phyloP scores from a whole-genome alignment of 2,888 invertebrate species.

The Schrankia costaestrigalis region DNA sequence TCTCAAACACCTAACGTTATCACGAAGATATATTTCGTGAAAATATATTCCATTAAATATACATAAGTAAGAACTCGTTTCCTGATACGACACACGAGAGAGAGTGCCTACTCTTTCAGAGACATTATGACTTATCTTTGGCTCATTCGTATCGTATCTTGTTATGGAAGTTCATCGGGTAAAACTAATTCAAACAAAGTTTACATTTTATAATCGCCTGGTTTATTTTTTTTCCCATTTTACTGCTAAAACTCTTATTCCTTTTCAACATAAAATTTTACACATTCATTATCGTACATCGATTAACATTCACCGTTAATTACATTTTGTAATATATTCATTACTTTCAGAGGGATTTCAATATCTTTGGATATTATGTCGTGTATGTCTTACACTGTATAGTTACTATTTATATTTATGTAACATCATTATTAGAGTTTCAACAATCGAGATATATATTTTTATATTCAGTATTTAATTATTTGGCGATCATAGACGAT shows the following conservation, averaged over 20 bases:
- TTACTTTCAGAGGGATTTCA: constrained; percentile 46
- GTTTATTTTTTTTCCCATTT: constrained; percentile 63
- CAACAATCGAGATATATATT: constrained; percentile 62
- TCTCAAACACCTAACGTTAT: too few species aligned
- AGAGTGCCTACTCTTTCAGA: too few species aligned
- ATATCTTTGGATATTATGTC: constrained; percentile 56
- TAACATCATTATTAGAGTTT: constrained; percentile 63
- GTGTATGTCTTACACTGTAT: constrained; percentile 34
- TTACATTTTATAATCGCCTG: constrained; percentile 67
- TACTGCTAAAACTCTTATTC: constrained; percentile 62
- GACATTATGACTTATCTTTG: too few species aligned
- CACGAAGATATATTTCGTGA: too few species aligned
- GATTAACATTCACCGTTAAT: constrained; percentile 67
- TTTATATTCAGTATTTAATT: constrained; percentile 61
- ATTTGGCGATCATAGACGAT: constrained; percentile 78
- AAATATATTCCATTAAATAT: too few species aligned
- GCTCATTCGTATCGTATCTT: background rate
- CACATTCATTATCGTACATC: constrained; percentile 71
- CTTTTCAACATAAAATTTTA: constrained; percentile 65
- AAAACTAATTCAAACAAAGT: constrained; percentile 47
- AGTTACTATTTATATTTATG: constrained; percentile 41
- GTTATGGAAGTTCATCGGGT: constrained; percentile 10
- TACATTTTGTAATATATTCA: constrained; percentile 39
- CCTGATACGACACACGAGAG: too few species aligned
- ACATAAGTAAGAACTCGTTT: too few species aligned